Percentiles rank a stretch among this genome's conserved stretches.
Evolutionary conservation across 2,888 invertebrate genomes (phyloP).

Genomic region (Xestia ashworthii): DNA sequence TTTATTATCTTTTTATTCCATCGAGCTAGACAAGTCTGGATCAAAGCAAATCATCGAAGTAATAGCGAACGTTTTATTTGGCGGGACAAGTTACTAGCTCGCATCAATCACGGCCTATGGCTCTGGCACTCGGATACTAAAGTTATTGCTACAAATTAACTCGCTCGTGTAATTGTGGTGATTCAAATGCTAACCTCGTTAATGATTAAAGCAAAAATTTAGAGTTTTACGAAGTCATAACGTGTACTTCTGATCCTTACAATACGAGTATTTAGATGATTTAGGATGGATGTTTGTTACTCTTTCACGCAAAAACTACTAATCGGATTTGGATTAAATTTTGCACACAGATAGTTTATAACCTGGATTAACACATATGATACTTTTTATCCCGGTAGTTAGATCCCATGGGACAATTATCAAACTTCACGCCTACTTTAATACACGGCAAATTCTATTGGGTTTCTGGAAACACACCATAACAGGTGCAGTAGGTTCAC

Average conservation of each 20-base stretch:
- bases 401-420: too few species aligned
- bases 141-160: conserved; percentile 2
- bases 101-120: conserved; percentile 11
- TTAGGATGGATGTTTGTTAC: too few species aligned
- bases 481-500: neutral
- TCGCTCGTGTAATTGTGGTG: neutral
- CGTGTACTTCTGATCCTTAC: neutral
- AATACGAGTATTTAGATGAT: too few species aligned
- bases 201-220: neutral
- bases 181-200: neutral
- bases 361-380: too few species aligned
- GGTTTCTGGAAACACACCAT: neutral
- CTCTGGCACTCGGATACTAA: conserved; percentile 3
- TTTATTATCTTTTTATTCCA: conserved; percentile 10
- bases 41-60: conserved; percentile 3
- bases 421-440: too few species aligned
- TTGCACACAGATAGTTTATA: too few species aligned
- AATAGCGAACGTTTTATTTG: conserved; percentile 6
- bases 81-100: neutral
- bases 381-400: too few species aligned
- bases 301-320: too few species aligned
- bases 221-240: neutral
- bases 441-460: neutral
- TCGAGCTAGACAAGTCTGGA: conserved; percentile 15
- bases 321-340: too few species aligned